Percentiles rank a stretch among this genome's conserved stretches.
phyloP scores from a whole-genome alignment of 2,797 vertebrate genomes.

The Stomatorhinus walkeri region DNA sequence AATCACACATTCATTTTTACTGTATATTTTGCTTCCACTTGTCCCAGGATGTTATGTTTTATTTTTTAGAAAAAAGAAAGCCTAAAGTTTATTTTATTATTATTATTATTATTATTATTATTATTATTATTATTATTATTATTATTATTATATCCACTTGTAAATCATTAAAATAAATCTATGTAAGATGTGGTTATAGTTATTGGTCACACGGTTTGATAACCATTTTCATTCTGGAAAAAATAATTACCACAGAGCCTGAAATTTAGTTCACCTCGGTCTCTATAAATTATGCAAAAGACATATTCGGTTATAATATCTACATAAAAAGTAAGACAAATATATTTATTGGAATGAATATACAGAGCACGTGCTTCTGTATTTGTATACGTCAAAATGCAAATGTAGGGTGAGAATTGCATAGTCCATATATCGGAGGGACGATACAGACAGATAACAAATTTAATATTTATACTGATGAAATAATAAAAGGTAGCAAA shows the following conservation, averaged over 20 bases:
- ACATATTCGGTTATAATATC: background rate
- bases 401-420: background rate
- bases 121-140: background rate
- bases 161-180: background rate
- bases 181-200: background rate
- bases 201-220: background rate
- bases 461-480: background rate
- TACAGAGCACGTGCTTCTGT: background rate
- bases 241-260: background rate
- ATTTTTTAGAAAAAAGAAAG: background rate
- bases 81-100: background rate
- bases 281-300: background rate
- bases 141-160: background rate
- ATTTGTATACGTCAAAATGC: background rate
- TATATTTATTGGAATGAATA: background rate
- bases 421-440: background rate
- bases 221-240: background rate
- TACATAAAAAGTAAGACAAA: slow-evolving; percentile 12
- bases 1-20: background rate
- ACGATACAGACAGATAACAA: background rate
- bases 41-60: background rate
- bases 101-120: background rate
- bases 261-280: slow-evolving; percentile 1
- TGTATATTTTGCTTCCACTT: background rate
- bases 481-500: background rate